Conservation (phyloP, 2,888 invertebrate species). For the Uropetala carovei region DNA sequence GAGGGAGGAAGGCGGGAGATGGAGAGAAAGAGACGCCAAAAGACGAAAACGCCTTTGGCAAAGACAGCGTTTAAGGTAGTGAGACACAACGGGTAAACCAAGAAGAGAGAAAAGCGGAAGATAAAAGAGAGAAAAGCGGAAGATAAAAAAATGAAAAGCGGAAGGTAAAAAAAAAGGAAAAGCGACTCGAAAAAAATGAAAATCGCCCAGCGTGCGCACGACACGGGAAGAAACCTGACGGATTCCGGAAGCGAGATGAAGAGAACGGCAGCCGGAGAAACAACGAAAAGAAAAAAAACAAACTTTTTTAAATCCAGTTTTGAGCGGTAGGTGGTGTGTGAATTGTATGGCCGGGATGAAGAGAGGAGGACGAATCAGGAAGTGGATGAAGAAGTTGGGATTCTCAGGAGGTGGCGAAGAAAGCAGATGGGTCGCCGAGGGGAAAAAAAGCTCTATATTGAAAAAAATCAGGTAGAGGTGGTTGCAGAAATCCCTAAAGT, state of each 20-base stretch:
- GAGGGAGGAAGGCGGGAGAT: neutral
- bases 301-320: too few relatives aligned
- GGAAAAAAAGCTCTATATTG: neutral
- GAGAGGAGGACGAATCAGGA: neutral
- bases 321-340: too few relatives aligned
- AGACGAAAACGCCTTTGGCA: neutral
- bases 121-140: neutral
- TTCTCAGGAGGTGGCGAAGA: neutral
- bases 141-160: neutral
- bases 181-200: neutral
- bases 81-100: neutral
- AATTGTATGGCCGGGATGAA: neutral
- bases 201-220: neutral
- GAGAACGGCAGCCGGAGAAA: neutral
- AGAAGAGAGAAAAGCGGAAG: neutral
- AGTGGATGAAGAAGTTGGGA: constrained; percentile 1
- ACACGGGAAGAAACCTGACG: neutral
- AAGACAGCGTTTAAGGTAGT: neutral
- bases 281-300: neutral
- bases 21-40: neutral
- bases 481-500: neutral
- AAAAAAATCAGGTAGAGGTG: neutral
- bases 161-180: too few relatives aligned
- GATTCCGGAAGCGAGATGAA: neutral
- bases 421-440: neutral